These are phyloP conservation scores for Allolobophora icterica DNA, from an alignment of 2,888 invertebrate genomes.

Conservation along the genomic window DNA sequence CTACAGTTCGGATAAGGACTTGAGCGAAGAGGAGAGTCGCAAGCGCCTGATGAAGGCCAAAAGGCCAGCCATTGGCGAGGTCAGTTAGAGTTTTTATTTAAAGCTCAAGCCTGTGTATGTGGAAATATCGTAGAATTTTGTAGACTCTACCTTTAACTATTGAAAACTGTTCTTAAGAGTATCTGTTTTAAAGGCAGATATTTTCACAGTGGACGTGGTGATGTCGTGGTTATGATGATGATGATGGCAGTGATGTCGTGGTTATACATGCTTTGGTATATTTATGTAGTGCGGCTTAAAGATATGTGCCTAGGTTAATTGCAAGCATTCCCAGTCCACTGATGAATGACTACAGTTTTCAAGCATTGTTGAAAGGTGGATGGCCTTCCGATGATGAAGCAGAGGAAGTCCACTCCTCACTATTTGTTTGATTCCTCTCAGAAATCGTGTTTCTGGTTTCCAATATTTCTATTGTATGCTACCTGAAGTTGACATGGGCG, in stretches of 20 bases:
- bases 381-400: no score
- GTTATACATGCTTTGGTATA: neutral
- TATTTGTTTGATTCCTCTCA: no score
- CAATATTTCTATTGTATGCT: neutral
- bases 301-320: no score
- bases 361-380: no score
- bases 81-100: slow-evolving; percentile 38
- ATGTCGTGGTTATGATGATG: neutral
- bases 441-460: no score
- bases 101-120: no score
- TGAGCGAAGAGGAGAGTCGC: slow-evolving; percentile 52
- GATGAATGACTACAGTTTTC: no score
- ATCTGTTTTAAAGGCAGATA: no score
- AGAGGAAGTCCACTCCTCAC: no score
- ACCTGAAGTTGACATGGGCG: neutral
- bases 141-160: neutral
- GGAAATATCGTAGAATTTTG: neutral
- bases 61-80: slow-evolving; percentile 58
- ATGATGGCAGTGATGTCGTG: neutral
- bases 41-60: slow-evolving; percentile 59
- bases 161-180: no score
- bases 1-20: slow-evolving; percentile 78
- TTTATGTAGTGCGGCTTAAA: neutral
- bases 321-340: no score
- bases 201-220: neutral